These are phyloP conservation scores for Alviniconcha strummeri DNA, from an alignment of 2,888 invertebrate species.

Conservation along the genomic window DNA sequence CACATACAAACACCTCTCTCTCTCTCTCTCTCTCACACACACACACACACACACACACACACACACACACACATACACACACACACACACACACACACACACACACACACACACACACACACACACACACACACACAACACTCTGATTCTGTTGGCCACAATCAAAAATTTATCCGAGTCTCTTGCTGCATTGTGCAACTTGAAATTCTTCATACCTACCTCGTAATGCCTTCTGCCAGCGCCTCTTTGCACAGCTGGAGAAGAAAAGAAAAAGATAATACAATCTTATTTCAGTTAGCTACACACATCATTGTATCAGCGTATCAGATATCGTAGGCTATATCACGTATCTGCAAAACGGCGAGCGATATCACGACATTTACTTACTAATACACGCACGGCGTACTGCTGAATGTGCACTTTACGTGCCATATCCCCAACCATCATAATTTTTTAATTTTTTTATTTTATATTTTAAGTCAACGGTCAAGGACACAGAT, in stretches of 20 bases:
- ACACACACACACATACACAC: background rate
- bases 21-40: background rate
- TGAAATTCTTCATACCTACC: conserved; percentile 65
- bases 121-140: background rate
- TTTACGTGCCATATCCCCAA: too few species aligned
- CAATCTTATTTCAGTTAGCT: background rate
- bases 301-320: too few species aligned
- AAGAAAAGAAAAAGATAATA: background rate
- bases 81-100: background rate
- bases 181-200: background rate
- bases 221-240: conserved; percentile 83
- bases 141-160: background rate
- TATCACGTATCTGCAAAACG: too few species aligned
- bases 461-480: too few species aligned
- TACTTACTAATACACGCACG: too few species aligned
- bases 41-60: background rate
- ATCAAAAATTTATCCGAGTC: background rate
- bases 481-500: too few species aligned
- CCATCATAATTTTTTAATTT: too few species aligned
- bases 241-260: conserved; percentile 81
- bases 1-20: too few species aligned
- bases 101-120: background rate
- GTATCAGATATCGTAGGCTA: too few species aligned
- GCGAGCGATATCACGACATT: too few species aligned
- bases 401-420: too few species aligned